Evolutionary conservation across 2,113 vertebrate genomes (phyloP).

Genomic region (Amia ocellicauda): DNA sequence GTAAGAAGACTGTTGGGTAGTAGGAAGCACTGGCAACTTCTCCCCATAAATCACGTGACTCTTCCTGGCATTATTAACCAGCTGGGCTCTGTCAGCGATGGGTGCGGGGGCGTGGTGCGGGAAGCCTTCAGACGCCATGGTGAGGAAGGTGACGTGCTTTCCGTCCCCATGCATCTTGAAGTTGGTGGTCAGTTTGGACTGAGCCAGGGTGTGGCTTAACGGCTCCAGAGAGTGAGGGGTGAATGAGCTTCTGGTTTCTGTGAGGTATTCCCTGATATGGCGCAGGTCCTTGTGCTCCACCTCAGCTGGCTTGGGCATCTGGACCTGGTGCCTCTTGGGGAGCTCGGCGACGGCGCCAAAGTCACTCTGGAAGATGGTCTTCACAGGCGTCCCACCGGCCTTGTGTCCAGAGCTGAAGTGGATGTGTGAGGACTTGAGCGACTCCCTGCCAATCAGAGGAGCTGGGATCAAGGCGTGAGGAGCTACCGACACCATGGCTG

Average conservation of each 20-base stretch:
- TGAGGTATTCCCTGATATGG: background rate
- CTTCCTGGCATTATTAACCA: background rate
- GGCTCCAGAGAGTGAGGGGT: background rate
- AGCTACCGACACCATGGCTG: conserved; percentile 6
- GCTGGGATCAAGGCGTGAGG: conserved; percentile 14
- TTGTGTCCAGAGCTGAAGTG: background rate
- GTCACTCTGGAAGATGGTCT: conserved; percentile 14
- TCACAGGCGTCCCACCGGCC: background rate
- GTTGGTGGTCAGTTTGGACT: background rate
- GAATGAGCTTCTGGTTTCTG: conserved; percentile 13
- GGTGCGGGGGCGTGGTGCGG: background rate
- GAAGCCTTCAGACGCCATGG: conserved; percentile 4
- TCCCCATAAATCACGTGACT: background rate
- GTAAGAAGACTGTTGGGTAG: background rate
- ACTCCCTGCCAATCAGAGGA: background rate
- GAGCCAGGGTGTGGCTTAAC: background rate
- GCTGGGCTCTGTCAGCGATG: background rate
- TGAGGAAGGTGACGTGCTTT: background rate
- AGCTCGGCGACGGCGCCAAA: background rate
- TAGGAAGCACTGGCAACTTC: background rate
- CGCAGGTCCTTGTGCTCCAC: conserved; percentile 6
- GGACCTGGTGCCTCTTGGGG: background rate
- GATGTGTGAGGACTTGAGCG: conserved; percentile 16
- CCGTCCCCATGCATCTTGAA: conserved; percentile 29
- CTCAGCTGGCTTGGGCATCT: background rate